Percentiles rank a stretch among this genome's conserved stretches.
Evolutionary conservation across 1,140 invertebrate genomes (phyloP).

Genomic region (Macrostomum lignano): DNA sequence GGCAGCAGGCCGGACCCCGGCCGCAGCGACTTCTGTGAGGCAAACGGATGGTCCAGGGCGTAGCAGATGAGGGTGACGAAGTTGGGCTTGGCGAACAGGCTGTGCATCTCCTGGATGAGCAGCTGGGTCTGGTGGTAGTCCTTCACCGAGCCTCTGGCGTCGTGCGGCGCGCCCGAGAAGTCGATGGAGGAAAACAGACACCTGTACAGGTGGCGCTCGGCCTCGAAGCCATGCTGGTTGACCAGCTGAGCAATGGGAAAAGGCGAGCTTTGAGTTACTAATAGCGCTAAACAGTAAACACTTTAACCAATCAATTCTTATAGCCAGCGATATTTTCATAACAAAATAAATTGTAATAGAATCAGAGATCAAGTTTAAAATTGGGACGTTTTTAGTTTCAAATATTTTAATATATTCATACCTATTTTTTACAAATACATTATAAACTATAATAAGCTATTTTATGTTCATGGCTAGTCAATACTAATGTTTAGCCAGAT

Average conservation of each 20-base stretch:
- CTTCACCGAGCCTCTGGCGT: neutral
- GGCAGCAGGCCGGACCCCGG: slow-evolving; percentile 44
- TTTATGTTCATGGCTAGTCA: too few relatives aligned
- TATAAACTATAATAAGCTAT: too few relatives aligned
- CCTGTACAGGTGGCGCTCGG: slow-evolving; percentile 54
- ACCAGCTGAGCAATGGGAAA: slow-evolving; percentile 35
- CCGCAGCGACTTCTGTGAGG: slow-evolving; percentile 37
- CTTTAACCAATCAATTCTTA: too few relatives aligned
- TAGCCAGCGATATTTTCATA: too few relatives aligned
- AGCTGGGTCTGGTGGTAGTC: slow-evolving; percentile 36
- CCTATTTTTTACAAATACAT: too few relatives aligned
- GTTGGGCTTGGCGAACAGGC: slow-evolving; percentile 41
- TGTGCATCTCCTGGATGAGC: slow-evolving; percentile 40
- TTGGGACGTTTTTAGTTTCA: too few relatives aligned
- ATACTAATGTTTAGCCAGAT: too few relatives aligned
- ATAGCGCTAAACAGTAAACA: too few relatives aligned
- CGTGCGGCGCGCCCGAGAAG: slow-evolving; percentile 18
- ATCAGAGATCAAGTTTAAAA: too few relatives aligned
- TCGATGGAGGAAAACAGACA: slow-evolving; percentile 46
- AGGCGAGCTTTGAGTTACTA: too few relatives aligned
- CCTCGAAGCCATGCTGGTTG: slow-evolving; percentile 47
- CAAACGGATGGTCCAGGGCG: slow-evolving; percentile 41
- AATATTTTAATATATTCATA: too few relatives aligned
- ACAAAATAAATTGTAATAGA: too few relatives aligned
- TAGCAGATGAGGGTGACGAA: slow-evolving; percentile 45